Evolutionary conservation across 2,888 invertebrate genomes (phyloP), one percentile per base, ranked within the genome.

Genomic region (Neoitamus cyanurus): DNA sequence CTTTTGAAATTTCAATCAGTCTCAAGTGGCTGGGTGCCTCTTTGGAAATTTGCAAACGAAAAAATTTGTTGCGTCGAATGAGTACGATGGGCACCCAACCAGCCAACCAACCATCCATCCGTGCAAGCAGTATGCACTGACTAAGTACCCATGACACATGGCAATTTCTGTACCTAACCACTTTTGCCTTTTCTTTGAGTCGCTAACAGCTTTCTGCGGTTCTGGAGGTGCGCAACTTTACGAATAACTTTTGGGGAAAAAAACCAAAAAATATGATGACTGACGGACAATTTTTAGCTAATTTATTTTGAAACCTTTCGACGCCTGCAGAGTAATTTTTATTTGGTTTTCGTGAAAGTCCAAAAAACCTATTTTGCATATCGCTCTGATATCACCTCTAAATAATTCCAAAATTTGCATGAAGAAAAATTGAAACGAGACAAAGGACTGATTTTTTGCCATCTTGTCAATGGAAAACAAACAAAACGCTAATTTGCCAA

Each of bases 1-100:
- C 36, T 73, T 73, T 34, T 73, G 73, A 73, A 73, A 73, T 73
- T 25, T 25, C 58, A 58, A 58, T 58, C 58, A 58, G 11, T 20
- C 11, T 15, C 58, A 58, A 58, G 9, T 42, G 15, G 58, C 20
- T 58, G 58, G 13, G 42, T 42, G 58, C 25, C 9, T 20, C 58
- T 58, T 58, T 25, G 20, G 15, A 58, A 58, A 58, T 6, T 58
- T 20, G 13, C 9, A 25, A 58, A 25, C 2, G 20, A 0, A 58
- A 58, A 25, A 6, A 58, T 58, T 58, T 20, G 25, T 58, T 25
- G 25, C 58, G 37, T 37, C 9, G 37, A 37, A 37, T 37, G 3
- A 9, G 37, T 37, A 37, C 9, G 58, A 25, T 4, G 20, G n/a
- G 48, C 7, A 15, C 5, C 15, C 7, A 58, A 58, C 25, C 9